Evolutionary conservation across 1,140 invertebrate genomes (phyloP).

Genomic region (Portunus trituberculatus): DNA sequence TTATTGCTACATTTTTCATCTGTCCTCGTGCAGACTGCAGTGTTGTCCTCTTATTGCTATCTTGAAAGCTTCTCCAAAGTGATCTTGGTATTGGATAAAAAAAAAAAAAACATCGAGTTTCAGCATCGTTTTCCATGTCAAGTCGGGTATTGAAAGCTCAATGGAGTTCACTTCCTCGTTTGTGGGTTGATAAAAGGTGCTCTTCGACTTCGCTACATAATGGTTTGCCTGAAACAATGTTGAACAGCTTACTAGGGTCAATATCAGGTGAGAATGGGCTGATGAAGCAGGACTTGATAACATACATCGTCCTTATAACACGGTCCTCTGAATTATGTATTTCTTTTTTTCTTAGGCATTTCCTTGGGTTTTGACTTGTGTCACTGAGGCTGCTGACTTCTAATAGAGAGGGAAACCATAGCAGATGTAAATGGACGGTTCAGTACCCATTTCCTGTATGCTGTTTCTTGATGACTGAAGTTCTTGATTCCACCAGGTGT

Average conservation of each 20-base stretch:
- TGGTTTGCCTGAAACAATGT: slow-evolving; percentile 37
- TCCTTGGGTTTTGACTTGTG: slow-evolving; percentile 30
- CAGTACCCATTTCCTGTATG: slow-evolving; percentile 24
- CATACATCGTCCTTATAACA: slow-evolving; percentile 29
- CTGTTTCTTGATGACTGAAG: slow-evolving; percentile 33
- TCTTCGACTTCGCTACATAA: not conserved
- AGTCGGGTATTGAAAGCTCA: no score
- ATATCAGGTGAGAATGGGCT: not conserved
- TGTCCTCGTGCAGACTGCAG: slow-evolving; percentile 37
- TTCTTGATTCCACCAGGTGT: slow-evolving; percentile 27
- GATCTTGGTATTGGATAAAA: slow-evolving; percentile 30
- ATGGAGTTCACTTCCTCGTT: no score
- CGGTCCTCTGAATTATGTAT: slow-evolving; percentile 48
- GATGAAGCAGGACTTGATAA: not conserved
- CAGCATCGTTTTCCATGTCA: no score
- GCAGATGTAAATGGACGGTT: slow-evolving; percentile 39
- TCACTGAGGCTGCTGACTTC: slow-evolving; percentile 37
- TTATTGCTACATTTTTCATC: not conserved
- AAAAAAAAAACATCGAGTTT: not conserved
- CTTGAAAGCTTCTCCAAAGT: slow-evolving; percentile 42
- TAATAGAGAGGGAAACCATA: slow-evolving; percentile 50
- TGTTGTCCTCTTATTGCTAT: slow-evolving; percentile 4
- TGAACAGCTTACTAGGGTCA: not conserved
- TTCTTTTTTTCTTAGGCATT: slow-evolving; percentile 40
- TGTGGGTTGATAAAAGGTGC: not conserved